A percentile compares a stretch with the other conserved stretches of the same genome.
Evolutionary conservation across 2,888 invertebrate species (phyloP).

Genomic region (Cetonia aurata): DNA sequence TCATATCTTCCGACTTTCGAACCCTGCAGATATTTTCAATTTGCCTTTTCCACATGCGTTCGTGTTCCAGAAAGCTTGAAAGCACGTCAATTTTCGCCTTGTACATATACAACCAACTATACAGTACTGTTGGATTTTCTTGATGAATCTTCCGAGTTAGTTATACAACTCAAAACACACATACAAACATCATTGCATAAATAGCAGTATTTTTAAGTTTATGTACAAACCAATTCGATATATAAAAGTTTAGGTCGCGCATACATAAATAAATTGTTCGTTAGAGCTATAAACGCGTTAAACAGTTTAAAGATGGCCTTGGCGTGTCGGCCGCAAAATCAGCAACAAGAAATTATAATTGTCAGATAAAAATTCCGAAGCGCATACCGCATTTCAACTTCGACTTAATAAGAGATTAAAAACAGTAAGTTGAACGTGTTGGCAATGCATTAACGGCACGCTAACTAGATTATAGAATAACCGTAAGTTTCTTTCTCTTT

Average conservation of each 20-base stretch:
- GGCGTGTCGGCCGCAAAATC: slow-evolving; percentile 9
- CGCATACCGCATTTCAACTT: neutral
- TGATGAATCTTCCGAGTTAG: no score
- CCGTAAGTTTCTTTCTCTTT: slow-evolving; percentile 26
- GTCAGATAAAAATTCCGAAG: slow-evolving; percentile 12
- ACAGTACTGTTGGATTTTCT: neutral
- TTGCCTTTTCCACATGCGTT: no score
- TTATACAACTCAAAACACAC: slow-evolving; percentile 5
- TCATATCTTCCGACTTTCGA: no score
- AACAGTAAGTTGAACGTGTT: slow-evolving; percentile 42
- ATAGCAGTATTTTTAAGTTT: neutral
- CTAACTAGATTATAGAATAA: slow-evolving; percentile 12
- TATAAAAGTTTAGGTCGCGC: neutral
- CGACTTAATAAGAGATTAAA: slow-evolving; percentile 17
- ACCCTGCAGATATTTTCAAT: no score
- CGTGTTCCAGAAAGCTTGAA: no score
- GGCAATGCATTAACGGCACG: slow-evolving; percentile 16
- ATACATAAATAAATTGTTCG: slow-evolving; percentile 14
- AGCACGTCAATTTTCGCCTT: no score
- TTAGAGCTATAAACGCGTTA: neutral
- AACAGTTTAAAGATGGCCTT: slow-evolving; percentile 39
- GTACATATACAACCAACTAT: neutral
- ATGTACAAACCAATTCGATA: slow-evolving; percentile 17
- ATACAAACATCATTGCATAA: no score
- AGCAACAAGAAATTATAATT: slow-evolving; percentile 9